Evolutionary conservation across 1,140 invertebrate genomes (phyloP).

Genomic region (Proctacanthus coquilletti): DNA sequence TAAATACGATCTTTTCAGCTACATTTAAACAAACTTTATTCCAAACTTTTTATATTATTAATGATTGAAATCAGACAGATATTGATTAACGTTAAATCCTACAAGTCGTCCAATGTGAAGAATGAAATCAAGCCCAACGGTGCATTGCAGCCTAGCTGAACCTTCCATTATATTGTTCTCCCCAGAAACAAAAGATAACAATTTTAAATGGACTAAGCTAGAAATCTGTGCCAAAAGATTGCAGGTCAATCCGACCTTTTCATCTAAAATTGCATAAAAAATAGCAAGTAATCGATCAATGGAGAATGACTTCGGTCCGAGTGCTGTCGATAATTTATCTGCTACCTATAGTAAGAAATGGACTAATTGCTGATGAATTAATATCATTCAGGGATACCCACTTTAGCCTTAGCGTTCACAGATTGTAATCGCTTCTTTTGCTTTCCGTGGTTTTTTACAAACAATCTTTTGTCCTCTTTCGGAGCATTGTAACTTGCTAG

Average conservation of each 20-base stretch:
- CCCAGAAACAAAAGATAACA: constrained; percentile 41
- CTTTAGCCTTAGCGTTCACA: constrained; percentile 36
- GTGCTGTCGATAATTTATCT: constrained; percentile 37
- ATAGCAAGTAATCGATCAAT: constrained; percentile 76
- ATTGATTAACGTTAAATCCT: constrained; percentile 55
- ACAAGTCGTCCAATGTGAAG: constrained; percentile 49
- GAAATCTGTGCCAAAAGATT: constrained; percentile 65
- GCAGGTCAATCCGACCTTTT: constrained; percentile 68
- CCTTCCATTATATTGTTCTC: constrained; percentile 47
- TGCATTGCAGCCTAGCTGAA: constrained; percentile 52
- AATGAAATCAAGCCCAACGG: constrained; percentile 53
- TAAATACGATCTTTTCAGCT: too few relatives aligned
- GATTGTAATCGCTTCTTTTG: constrained; percentile 40
- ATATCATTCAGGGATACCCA: constrained; percentile 5
- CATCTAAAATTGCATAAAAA: constrained; percentile 78
- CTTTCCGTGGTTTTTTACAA: constrained; percentile 57
- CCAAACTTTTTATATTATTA: too few relatives aligned
- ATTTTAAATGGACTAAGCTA: constrained; percentile 53
- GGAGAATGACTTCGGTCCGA: constrained; percentile 67
- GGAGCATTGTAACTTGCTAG: constrained; percentile 80
- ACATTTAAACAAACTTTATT: too few relatives aligned
- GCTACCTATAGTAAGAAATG: constrained; percentile 20
- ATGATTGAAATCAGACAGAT: constrained; percentile 60
- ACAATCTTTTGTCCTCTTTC: constrained; percentile 68
- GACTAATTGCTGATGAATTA: constrained; percentile 5